Conservation (phyloP, 2,113 vertebrate genomes). For the Sander lucioperca region DNA sequence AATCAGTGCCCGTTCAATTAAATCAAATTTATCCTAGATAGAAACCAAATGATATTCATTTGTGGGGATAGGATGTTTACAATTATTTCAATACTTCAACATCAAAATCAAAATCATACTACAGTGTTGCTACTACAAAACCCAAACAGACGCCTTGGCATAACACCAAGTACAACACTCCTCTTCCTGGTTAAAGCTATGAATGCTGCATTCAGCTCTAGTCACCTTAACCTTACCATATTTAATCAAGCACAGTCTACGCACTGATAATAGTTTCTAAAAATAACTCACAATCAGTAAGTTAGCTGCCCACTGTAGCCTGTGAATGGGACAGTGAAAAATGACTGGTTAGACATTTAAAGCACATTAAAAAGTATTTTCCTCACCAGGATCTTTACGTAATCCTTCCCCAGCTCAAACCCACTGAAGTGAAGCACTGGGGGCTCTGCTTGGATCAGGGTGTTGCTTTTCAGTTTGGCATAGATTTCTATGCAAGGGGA, state of each 20-base stretch:
- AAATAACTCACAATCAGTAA: background rate
- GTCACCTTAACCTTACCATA: background rate
- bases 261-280: background rate
- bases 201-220: background rate
- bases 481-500: slow-evolving; percentile 84
- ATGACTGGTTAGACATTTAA: background rate
- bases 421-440: slow-evolving; percentile 92
- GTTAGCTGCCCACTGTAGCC: background rate
- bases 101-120: background rate
- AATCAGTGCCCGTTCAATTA: slow-evolving; percentile 54
- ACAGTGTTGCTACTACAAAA: background rate
- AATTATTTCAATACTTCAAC: background rate
- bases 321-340: background rate
- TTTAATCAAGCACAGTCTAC: background rate
- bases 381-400: slow-evolving; percentile 88
- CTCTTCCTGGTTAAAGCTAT: background rate
- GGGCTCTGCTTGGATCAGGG: slow-evolving; percentile 87
- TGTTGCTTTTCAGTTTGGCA: slow-evolving; percentile 84
- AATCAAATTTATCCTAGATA: slow-evolving; percentile 23
- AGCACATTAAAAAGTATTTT: background rate
- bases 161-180: background rate
- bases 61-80: background rate
- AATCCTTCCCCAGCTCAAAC: slow-evolving; percentile 87
- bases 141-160: background rate
- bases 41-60: slow-evolving; percentile 15